Evolutionary conservation across 2,888 invertebrate species (phyloP).

Genomic region (Nephrotoma guestfalica): DNA sequence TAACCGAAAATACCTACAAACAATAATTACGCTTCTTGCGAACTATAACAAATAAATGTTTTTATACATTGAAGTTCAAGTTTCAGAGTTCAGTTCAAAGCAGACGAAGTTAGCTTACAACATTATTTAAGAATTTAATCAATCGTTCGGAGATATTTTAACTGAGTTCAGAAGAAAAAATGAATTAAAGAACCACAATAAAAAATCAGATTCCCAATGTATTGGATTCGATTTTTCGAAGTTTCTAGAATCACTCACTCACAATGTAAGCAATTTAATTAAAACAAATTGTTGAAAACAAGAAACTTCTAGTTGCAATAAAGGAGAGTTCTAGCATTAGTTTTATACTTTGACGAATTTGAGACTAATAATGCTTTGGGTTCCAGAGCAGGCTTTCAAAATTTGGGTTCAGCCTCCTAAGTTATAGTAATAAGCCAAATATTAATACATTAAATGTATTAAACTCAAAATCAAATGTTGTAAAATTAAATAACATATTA

Average conservation of each 20-base stretch:
- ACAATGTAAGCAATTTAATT: not conserved
- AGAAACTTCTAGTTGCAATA: too few relatives aligned
- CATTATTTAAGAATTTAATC: not conserved
- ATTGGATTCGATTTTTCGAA: not conserved
- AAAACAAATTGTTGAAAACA: not conserved
- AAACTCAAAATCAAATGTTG: too few relatives aligned
- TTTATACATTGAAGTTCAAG: too few relatives aligned
- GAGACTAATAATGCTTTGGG: constrained; percentile 6
- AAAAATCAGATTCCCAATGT: not conserved
- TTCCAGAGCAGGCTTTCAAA: not conserved
- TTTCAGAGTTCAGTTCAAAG: too few relatives aligned
- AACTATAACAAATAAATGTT: not conserved
- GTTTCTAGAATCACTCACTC: not conserved
- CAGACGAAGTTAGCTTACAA: too few relatives aligned
- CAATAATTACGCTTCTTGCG: not conserved
- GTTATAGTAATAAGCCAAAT: too few relatives aligned
- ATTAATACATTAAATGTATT: too few relatives aligned
- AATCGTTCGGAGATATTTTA: not conserved
- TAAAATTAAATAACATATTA: too few relatives aligned
- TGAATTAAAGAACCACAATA: not conserved
- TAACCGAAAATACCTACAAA: too few relatives aligned
- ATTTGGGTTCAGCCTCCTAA: not conserved
- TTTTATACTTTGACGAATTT: constrained; percentile 6
- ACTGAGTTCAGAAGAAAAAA: not conserved
- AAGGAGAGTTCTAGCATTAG: not conserved